A percentile compares a stretch with the other conserved stretches of the same genome.
phyloP scores from a whole-genome alignment of 2,888 invertebrate species.

The Watsonalla cultraria region DNA sequence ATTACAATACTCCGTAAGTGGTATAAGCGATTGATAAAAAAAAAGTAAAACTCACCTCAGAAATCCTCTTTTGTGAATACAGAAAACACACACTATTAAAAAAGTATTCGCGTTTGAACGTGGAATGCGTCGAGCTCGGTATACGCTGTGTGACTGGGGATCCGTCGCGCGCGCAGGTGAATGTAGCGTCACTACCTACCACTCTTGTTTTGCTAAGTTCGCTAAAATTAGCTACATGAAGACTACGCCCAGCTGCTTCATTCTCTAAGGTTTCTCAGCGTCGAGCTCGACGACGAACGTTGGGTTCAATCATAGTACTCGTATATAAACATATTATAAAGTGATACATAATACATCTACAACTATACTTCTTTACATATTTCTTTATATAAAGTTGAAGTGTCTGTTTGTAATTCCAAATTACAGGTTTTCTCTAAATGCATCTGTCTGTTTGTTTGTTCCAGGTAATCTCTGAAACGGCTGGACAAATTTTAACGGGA shows the following conservation, averaged over 20 bases:
- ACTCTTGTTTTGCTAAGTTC: slow-evolving; percentile 66
- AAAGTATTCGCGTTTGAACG: slow-evolving; percentile 34
- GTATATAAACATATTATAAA: no score
- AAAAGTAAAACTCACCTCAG: slow-evolving; percentile 23
- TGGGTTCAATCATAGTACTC: no score
- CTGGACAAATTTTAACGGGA: no score
- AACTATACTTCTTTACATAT: no score
- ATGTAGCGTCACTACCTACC: slow-evolving; percentile 62
- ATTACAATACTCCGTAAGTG: background rate
- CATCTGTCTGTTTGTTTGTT: no score
- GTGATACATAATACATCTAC: no score
- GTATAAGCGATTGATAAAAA: slow-evolving; percentile 10
- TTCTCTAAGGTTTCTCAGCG: no score
- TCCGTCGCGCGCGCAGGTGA: slow-evolving; percentile 65
- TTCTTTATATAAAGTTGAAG: no score
- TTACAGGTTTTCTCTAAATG: no score
- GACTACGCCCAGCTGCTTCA: slow-evolving; percentile 39
- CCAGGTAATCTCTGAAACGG: no score
- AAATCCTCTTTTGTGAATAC: slow-evolving; percentile 34
- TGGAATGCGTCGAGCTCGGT: slow-evolving; percentile 43
- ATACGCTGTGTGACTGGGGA: slow-evolving; percentile 60
- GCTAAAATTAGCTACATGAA: slow-evolving; percentile 45
- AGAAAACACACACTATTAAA: slow-evolving; percentile 51
- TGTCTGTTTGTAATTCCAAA: no score
- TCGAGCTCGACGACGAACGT: no score